Percentiles rank a stretch among this genome's conserved stretches.
Evolutionary conservation across 2,888 invertebrate genomes (phyloP).

Genomic region (Aporophyla nigra): DNA sequence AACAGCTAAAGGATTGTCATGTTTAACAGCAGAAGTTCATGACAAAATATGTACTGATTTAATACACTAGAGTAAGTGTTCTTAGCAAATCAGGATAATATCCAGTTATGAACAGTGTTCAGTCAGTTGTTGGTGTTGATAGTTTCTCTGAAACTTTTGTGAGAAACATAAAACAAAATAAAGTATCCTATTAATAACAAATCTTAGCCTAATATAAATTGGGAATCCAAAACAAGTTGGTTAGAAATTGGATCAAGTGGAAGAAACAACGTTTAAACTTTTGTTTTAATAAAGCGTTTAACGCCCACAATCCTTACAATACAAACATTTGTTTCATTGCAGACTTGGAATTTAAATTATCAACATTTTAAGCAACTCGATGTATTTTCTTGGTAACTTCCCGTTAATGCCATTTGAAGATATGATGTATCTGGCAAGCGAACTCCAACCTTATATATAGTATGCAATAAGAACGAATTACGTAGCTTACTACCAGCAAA

Average conservation of each 20-base stretch:
- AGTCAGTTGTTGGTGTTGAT: no score
- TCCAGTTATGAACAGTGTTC: no score
- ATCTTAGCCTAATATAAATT: slow-evolving; percentile 40
- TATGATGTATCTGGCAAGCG: slow-evolving; percentile 23
- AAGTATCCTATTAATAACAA: slow-evolving; percentile 8
- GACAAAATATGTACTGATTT: no score
- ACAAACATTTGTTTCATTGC: slow-evolving; percentile 75
- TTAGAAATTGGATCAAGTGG: slow-evolving; percentile 60
- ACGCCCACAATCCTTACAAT: slow-evolving; percentile 67
- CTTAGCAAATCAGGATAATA: neutral
- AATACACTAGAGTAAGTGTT: no score
- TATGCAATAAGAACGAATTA: slow-evolving; percentile 36
- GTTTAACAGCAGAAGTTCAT: no score
- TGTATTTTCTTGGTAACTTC: slow-evolving; percentile 65
- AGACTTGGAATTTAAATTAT: slow-evolving; percentile 76
- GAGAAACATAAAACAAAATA: slow-evolving; percentile 20
- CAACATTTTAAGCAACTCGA: slow-evolving; percentile 77
- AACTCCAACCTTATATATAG: slow-evolving; percentile 63
- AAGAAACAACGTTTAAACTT: slow-evolving; percentile 65
- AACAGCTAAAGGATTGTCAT: no score
- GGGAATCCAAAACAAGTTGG: slow-evolving; percentile 38
- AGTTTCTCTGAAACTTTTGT: no score
- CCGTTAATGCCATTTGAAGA: neutral
- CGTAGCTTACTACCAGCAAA: slow-evolving; percentile 48
- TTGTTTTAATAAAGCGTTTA: slow-evolving; percentile 66